A percentile compares a stretch with the other conserved stretches of the same genome.
phyloP scores from a whole-genome alignment of 2,888 invertebrate species.

The Torymus auratus region DNA sequence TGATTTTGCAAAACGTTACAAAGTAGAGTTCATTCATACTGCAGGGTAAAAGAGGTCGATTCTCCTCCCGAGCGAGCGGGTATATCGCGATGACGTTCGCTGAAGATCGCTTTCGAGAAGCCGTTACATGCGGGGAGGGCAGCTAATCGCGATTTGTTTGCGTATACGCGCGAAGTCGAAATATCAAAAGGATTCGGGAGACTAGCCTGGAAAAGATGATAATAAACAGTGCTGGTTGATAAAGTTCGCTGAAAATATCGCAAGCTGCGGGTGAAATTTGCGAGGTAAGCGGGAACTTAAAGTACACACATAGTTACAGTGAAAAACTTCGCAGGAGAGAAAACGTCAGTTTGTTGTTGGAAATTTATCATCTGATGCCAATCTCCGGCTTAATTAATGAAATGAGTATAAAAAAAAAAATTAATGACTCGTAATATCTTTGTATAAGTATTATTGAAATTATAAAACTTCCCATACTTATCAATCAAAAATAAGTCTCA shows the following conservation, averaged over 20 bases:
- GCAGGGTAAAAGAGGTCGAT: neutral
- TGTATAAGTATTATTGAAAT: no score
- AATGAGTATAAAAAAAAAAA: no score
- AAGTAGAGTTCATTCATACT: conserved; percentile 16
- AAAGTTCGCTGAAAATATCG: conserved; percentile 71
- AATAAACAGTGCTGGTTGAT: conserved; percentile 72
- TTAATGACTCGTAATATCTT: no score
- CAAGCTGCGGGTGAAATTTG: conserved; percentile 9
- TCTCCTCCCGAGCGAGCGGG: neutral
- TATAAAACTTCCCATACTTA: no score
- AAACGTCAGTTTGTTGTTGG: no score
- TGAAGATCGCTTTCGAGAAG: conserved; percentile 65
- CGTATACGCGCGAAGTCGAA: conserved; percentile 60
- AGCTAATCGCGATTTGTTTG: conserved; percentile 35
- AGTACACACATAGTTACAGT: no score
- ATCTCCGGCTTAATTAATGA: no score
- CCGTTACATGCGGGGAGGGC: conserved; percentile 34
- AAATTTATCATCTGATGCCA: no score
- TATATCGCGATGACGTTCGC: conserved; percentile 1
- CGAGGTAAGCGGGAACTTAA: no score
- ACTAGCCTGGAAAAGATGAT: conserved; percentile 65
- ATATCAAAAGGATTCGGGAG: conserved; percentile 74
- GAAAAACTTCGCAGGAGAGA: no score
- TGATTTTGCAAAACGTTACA: neutral
- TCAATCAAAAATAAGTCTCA: no score